Evolutionary conservation across 92 coral and sea anemone species (phyloP), one percentile per base, ranked within the genome.

Genomic region (Palythoa heliodiscus): DNA sequence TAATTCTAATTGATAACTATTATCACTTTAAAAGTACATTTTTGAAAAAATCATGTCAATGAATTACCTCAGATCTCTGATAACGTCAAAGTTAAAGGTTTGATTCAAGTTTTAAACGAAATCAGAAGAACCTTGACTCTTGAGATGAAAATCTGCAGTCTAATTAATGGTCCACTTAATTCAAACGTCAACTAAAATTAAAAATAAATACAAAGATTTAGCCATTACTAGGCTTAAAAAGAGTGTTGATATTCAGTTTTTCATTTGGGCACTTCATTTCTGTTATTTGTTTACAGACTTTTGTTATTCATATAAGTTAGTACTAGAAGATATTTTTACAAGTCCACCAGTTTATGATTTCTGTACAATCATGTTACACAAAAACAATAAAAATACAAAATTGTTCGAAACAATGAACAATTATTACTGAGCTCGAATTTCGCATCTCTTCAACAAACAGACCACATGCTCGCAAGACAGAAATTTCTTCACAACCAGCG

Each of bases 241-340:
- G 14, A 0, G 43, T 14, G 66, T 25, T 53, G 48, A 76, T 16
- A 52, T 64, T 54, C 5, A 52, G 63, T 24, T 55, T 76, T 75
- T 54, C n/a, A 37, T 54, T 19, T n/a, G 38, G 16, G 81, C 16
- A 47, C 84, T 80, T 63, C 72, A 20, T 23, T 7, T 80, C 23
- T 66, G 70, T 77, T 80, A 25, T 80, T 80, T 80, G 74, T 80
- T 66, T 80, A 80, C 73, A 22, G 8, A 67, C 1, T 13, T 78
- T 78, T 43, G 22, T 80, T 80, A 80, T 64, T 77, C 50, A 53
- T 54, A 47, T 5, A 55, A 76, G 82, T 17, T 38, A 25, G n/a
- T n/a, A n/a, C n/a, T n/a, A n/a, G n/a, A n/a, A n/a, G 69, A 47
- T 53, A 57, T 57, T 80, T 80, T 20, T 20, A 37, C 15, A 20